phyloP scores from a whole-genome alignment of 1,140 invertebrate genomes.

The Drosophila nigrodunni region DNA sequence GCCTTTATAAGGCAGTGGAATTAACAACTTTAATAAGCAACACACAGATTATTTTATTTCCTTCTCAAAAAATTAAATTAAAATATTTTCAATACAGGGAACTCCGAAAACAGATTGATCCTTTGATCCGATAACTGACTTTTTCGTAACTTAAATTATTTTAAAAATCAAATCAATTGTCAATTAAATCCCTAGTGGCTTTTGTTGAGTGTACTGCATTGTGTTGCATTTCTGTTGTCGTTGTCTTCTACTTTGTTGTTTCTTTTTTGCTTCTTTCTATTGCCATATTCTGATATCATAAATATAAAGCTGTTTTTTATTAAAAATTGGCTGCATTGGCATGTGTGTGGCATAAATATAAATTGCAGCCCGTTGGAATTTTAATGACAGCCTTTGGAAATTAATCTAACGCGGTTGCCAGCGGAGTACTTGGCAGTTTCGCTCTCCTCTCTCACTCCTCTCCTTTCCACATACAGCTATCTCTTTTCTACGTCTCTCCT shows the following conservation, averaged over 20 bases:
- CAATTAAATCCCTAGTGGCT: no score
- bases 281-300: slow-evolving; percentile 72
- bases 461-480: no score
- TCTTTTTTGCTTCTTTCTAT: slow-evolving; percentile 21
- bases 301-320: slow-evolving; percentile 82
- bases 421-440: slow-evolving; percentile 20
- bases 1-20: no score
- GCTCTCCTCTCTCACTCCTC: not conserved
- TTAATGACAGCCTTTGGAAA: slow-evolving; percentile 83
- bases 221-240: not conserved
- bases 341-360: slow-evolving; percentile 77
- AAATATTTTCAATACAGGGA: no score
- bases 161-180: no score
- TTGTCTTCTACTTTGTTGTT: not conserved
- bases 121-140: no score
- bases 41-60: no score
- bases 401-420: slow-evolving; percentile 78
- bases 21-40: no score
- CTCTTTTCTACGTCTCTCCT: no score
- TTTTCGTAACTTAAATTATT: no score
- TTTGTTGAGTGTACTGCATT: not conserved
- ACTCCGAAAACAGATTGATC: no score
- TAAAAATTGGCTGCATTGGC: slow-evolving; percentile 72
- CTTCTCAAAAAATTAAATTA: no score
- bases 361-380: slow-evolving; percentile 80